Base-by-base conservation (phyloP, 2,888 invertebrate species). In the Temnothorax unifasciatus region DNA sequence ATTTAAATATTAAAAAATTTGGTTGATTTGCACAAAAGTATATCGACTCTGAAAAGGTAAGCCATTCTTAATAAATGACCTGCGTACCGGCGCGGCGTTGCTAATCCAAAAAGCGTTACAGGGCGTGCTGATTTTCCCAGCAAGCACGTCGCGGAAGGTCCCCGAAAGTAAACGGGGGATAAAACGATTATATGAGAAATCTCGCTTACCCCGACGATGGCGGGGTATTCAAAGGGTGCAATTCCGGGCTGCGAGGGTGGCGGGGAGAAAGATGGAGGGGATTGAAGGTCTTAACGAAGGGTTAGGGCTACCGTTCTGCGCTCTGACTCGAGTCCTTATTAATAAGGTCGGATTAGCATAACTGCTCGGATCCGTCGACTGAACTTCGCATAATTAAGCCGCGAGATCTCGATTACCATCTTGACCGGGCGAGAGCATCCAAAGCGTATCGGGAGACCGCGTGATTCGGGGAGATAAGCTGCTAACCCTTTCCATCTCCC, bases 101-200 rank as follows among this genome's bases (percentile, higher is more conserved):
- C 77, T 91, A 90, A 92, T 91, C 89, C 89, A 52, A 81, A 81
- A 59, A 66, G 69, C 52, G 47, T 84, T 82, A 85, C 74, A 73
- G 84, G 66, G 85, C 69, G 84, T 88, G 90, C 86, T 74, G 87
- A 90, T 90, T 90, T 93, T 92, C 92, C 91, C 92, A n/a, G n/a
- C n/a, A 90, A 86, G 90, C 86, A 77, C 77, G n/a, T n/a, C n/a
- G 86, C 59, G 75, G 13, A 83, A 85, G 73, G 74, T 82, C 85
- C 29, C 68, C 64, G 83, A 81, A 77, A 84, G 83, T 66, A 84
- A 86, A 86, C 87, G 88, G 88, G 89, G 92, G 92, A 93, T 93
- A 92, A 93, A 94, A 93, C 93, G 94, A 94, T 94, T 93, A 93
- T 89, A 86, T 86, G 92, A 93, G 91, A 93, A 93, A 92, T 93